A percentile compares a stretch with the other conserved stretches of the same genome.
Evolutionary conservation across 2,113 vertebrate genomes (phyloP).

Genomic region (Tyrannus savana): DNA sequence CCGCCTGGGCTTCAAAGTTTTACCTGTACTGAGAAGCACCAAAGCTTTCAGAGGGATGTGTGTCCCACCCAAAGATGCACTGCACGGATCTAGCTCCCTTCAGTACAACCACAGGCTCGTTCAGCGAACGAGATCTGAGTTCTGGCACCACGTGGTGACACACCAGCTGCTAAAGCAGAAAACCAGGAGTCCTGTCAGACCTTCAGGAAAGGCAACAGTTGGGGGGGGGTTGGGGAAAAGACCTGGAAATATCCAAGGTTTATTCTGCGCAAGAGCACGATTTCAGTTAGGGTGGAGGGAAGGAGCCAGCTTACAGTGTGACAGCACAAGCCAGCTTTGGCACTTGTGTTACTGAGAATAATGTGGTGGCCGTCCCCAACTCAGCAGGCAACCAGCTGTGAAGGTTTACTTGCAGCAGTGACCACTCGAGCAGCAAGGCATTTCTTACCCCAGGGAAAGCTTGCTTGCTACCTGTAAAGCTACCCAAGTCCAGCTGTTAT

Average conservation of each 20-base stretch:
- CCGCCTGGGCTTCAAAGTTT: background rate
- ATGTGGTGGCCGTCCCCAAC: background rate
- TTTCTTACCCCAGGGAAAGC: background rate
- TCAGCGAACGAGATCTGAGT: background rate
- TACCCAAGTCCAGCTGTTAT: background rate
- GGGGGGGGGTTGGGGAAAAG: background rate
- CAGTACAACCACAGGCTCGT: background rate
- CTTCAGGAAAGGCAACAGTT: background rate
- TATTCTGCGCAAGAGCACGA: background rate
- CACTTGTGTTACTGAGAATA: constrained; percentile 8
- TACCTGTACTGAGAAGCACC: constrained; percentile 6
- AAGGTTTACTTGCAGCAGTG: background rate
- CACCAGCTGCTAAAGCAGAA: background rate
- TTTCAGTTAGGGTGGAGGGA: background rate
- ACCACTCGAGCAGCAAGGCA: background rate
- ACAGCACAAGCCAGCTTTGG: background rate
- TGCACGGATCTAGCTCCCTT: background rate
- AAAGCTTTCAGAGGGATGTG: background rate
- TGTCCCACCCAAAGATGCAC: background rate
- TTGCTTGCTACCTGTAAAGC: background rate
- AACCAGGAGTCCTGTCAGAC: background rate
- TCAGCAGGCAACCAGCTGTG: background rate
- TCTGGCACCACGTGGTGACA: background rate
- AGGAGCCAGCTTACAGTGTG: background rate
- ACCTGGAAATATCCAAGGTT: background rate